These are phyloP conservation scores for Scaptomyza pallida DNA, from an alignment of 1,140 invertebrate genomes.

Conservation along the genomic window DNA sequence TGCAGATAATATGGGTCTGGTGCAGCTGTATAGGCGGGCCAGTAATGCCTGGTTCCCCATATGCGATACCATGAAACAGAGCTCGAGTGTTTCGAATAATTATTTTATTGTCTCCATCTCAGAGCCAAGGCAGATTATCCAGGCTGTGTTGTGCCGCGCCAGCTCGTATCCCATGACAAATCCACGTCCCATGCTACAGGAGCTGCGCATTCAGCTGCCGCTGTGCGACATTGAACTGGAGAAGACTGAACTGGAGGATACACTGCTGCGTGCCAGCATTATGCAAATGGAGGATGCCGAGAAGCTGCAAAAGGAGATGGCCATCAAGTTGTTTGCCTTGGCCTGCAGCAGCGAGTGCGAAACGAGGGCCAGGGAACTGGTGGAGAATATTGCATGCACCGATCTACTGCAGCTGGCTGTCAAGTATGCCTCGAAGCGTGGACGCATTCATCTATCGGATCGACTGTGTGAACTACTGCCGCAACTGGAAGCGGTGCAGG, in stretches of 20 bases:
- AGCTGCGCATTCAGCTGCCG: conserved; percentile 90
- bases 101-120: conserved; percentile 92
- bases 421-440: conserved; percentile 92
- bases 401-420: conserved; percentile 92
- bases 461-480: conserved; percentile 85
- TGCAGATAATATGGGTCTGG: conserved; percentile 88
- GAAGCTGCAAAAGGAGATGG: conserved; percentile 89
- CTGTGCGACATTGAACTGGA: conserved; percentile 92
- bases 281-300: conserved; percentile 87
- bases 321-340: conserved; percentile 93
- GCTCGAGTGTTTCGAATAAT: conserved; percentile 90
- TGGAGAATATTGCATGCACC: conserved; percentile 91
- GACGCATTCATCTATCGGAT: conserved; percentile 91
- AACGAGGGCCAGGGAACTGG: conserved; percentile 93
- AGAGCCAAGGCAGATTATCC: conserved; percentile 90
- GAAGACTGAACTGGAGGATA: conserved; percentile 92
- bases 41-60: conserved; percentile 91
- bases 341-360: conserved; percentile 93
- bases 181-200: conserved; percentile 91
- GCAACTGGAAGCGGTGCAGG: conserved; percentile 75
- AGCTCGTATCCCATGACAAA: conserved; percentile 93
- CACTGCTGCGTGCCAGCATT: conserved; percentile 87
- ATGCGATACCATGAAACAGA: conserved; percentile 88
- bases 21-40: conserved; percentile 87
- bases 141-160: conserved; percentile 94